Conservation (phyloP, 2,113 vertebrate species). For the Mohoua ochrocephala region DNA sequence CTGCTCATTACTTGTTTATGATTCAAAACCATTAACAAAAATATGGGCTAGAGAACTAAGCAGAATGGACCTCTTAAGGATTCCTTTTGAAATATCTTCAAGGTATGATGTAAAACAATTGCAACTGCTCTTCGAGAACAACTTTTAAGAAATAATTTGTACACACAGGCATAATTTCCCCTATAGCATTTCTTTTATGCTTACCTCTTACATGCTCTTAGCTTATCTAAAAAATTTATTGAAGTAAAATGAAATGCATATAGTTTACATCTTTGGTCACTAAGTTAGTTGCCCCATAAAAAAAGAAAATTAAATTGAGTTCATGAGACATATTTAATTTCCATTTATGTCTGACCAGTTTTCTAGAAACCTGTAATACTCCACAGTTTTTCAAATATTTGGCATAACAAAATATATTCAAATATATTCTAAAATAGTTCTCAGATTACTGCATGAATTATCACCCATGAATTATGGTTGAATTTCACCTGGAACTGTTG, state of each 20-base stretch:
- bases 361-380: background rate
- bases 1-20: background rate
- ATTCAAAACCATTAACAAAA: background rate
- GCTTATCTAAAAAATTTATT: background rate
- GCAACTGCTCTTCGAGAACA: background rate
- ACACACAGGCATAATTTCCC: background rate
- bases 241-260: background rate
- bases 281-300: background rate
- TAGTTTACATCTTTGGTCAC: background rate
- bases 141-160: background rate
- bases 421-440: background rate
- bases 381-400: background rate
- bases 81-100: background rate
- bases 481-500: background rate
- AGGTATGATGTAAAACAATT: background rate
- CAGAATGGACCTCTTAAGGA: background rate
- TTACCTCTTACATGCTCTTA: background rate
- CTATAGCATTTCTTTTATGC: background rate
- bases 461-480: background rate
- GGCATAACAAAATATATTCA: background rate
- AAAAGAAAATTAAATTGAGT: background rate
- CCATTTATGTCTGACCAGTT: background rate
- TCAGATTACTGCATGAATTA: background rate
- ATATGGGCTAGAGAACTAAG: background rate
- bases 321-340: background rate